Evolutionary conservation across 2,113 vertebrate species (phyloP).

Genomic region (Sciurus niger): DNA sequence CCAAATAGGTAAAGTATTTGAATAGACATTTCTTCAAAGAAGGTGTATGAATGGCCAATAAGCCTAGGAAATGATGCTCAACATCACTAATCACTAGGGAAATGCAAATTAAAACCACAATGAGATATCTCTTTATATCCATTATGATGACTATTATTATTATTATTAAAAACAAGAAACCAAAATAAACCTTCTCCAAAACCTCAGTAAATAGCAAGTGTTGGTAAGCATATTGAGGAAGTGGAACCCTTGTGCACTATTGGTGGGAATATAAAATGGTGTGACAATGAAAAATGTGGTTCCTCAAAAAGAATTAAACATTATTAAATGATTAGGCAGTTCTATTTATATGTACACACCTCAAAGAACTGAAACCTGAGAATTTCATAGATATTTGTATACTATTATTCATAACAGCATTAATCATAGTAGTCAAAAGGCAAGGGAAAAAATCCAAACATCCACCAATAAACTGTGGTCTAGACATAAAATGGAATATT

Average conservation of each 20-base stretch:
- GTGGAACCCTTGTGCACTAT: not conserved
- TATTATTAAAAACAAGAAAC: not conserved
- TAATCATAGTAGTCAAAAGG: slow-evolving; percentile 39
- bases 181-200: not conserved
- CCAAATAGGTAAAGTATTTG: not conserved
- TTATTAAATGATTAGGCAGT: slow-evolving; percentile 11
- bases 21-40: not conserved
- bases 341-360: not conserved
- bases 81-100: not conserved
- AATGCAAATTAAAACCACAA: slow-evolving; percentile 12
- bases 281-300: not conserved
- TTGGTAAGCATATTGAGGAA: not conserved
- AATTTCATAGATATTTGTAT: not conserved
- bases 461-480: not conserved
- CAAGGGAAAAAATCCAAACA: not conserved
- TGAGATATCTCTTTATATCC: not conserved
- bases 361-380: slow-evolving; percentile 14
- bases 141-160: not conserved
- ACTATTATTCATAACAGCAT: not conserved
- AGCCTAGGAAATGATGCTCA: not conserved
- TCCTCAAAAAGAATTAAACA: slow-evolving; percentile 3
- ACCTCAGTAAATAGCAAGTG: not conserved
- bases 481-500: not conserved
- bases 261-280: slow-evolving; percentile 5
- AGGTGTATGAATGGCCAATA: not conserved